These are phyloP conservation scores for Tipula helvola DNA, from an alignment of 2,888 invertebrate genomes.

Conservation along the genomic window DNA sequence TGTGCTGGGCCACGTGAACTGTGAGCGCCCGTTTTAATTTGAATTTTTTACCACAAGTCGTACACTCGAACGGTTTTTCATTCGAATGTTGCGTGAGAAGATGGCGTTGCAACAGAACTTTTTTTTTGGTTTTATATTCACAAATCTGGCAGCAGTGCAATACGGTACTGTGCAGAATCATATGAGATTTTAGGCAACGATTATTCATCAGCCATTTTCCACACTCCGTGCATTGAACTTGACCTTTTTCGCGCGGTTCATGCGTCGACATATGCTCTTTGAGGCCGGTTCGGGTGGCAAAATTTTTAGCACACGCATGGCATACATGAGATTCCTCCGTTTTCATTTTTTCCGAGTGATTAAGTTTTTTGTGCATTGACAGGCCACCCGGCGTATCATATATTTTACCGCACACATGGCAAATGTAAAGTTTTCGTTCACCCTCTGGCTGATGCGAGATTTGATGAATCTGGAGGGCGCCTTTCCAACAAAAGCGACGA, in stretches of 20 bases:
- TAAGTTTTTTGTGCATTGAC: constrained; percentile 14
- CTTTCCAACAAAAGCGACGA: constrained; percentile 16
- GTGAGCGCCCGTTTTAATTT: constrained; percentile 17
- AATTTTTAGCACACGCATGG: constrained; percentile 16
- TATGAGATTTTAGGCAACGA: constrained; percentile 17
- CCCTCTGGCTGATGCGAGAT: constrained; percentile 15
- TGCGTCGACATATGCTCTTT: constrained; percentile 15
- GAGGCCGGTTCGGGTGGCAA: constrained; percentile 15
- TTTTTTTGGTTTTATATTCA: constrained; percentile 16
- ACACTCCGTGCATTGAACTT: constrained; percentile 15
- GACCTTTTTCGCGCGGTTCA: constrained; percentile 15
- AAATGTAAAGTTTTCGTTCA: constrained; percentile 13
- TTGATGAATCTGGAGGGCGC: constrained; percentile 15
- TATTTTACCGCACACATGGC: constrained; percentile 15
- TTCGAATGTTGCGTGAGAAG: constrained; percentile 14
- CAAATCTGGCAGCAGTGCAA: constrained; percentile 14
- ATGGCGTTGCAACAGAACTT: constrained; percentile 15
- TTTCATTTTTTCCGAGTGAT: constrained; percentile 11
- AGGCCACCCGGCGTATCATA: constrained; percentile 16
- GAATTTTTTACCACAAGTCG: constrained; percentile 14
- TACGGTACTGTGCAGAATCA: constrained; percentile 14
- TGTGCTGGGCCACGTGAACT: constrained; percentile 15
- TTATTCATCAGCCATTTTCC: constrained; percentile 17
- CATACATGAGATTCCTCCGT: constrained; percentile 12
- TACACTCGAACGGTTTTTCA: constrained; percentile 13